Evolutionary conservation across 2,797 vertebrate species (phyloP).

Genomic region (Sebastes steindachneri): DNA sequence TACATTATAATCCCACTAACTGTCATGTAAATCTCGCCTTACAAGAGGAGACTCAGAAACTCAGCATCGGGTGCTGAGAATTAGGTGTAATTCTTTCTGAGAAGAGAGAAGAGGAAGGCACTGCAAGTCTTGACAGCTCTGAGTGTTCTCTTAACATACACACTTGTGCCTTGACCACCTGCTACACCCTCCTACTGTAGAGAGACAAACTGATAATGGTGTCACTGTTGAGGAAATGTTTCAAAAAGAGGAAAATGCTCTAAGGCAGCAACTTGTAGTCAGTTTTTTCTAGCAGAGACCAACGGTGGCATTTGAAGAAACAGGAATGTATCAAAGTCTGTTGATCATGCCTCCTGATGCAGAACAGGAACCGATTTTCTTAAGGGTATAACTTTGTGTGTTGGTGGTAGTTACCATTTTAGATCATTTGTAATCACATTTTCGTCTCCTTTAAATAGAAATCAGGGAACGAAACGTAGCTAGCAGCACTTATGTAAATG

Average conservation of each 20-base stretch:
- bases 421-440: constrained; percentile 5
- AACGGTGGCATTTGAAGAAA: background rate
- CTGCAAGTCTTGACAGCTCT: constrained; percentile 36
- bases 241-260: background rate
- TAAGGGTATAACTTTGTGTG: background rate
- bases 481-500: constrained; percentile 21
- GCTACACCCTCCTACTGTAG: constrained; percentile 7
- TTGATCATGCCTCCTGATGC: background rate
- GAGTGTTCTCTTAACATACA: constrained; percentile 47
- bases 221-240: background rate
- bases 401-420: background rate
- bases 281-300: background rate
- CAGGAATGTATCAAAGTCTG: background rate
- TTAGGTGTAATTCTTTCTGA: constrained; percentile 42
- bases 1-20: constrained; percentile 58
- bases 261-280: background rate
- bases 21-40: constrained; percentile 62
- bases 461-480: background rate
- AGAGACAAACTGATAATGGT: constrained; percentile 3
- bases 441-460: constrained; percentile 14
- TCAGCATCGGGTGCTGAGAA: constrained; percentile 17
- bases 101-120: background rate
- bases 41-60: constrained; percentile 37
- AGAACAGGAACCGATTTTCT: background rate
- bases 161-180: constrained; percentile 40